These are phyloP conservation scores for Dynastes hyllus DNA, from an alignment of 2,888 invertebrate genomes.

Conservation along the genomic window DNA sequence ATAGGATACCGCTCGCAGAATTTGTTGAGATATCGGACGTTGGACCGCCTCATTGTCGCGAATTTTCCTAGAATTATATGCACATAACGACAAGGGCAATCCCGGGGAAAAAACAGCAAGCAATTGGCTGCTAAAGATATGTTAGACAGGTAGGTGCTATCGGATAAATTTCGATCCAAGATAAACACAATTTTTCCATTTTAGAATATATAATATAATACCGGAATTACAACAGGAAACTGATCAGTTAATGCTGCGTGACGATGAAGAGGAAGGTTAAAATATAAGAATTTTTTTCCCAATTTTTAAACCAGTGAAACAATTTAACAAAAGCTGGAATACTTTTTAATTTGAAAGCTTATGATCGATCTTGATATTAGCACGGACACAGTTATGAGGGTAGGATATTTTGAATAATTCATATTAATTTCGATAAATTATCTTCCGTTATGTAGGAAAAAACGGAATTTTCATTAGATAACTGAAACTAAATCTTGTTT, in stretches of 20 bases:
- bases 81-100: constrained; percentile 74
- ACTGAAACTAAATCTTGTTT: no score
- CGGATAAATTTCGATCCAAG: background rate
- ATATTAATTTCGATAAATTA: no score
- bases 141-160: constrained; percentile 63
- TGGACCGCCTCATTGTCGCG: constrained; percentile 79
- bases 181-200: background rate
- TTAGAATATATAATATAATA: constrained; percentile 47
- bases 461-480: no score
- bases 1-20: constrained; percentile 72
- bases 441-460: no score
- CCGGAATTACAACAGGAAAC: constrained; percentile 45
- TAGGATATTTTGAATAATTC: constrained; percentile 10
- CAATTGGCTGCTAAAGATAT: constrained; percentile 76
- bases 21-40: constrained; percentile 77
- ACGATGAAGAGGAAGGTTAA: constrained; percentile 57
- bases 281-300: constrained; percentile 56
- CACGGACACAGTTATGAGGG: constrained; percentile 48
- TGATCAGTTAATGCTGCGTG: constrained; percentile 43
- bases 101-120: constrained; percentile 80
- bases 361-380: constrained; percentile 60
- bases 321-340: constrained; percentile 60
- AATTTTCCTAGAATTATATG: constrained; percentile 78
- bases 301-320: constrained; percentile 22
- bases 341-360: constrained; percentile 59